Evolutionary conservation across 2,113 vertebrate species (phyloP), one percentile per base, ranked within the genome.

Genomic region (Brienomyrus longianalis): DNA sequence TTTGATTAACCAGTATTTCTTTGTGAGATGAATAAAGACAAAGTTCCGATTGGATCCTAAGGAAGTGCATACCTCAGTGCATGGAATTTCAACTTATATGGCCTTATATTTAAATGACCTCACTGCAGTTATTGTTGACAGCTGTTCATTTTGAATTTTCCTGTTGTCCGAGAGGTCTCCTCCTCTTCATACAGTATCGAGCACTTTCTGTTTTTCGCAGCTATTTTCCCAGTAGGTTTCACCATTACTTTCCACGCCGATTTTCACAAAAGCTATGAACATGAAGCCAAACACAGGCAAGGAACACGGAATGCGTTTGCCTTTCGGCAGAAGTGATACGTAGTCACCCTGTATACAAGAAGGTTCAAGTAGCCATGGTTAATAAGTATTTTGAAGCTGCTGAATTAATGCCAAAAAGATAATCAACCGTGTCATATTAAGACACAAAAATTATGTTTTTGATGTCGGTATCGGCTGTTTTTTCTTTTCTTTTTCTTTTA

Each of bases 31-130:
- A 86, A 80, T 77, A 80, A 39, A 92, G 92, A 89, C 91, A 23
- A 56, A 83, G 47, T 70, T 70, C 62, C 62, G 62, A 88, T 87
- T 56, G 45, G 90, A 90, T 91, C 89, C 92, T 88, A 89, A 90
- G 91, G 93, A 92, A 93, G 92, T 93, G 93, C 94, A 96, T 97
- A 98, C 96, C 96, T 98, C 97, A 96, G 93, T 97, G 97, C 97
- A 97, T 98, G 97, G 96, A 94, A 93, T 96, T 94, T 95, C 91
- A 95, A 94, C 94, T 94, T 93, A 94, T 93, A 96, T 95, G 95
- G 96, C 96, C 96, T 96, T 96, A 96, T 95, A 95, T 95, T 91
- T 93, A 93, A 95, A 94, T 95, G 95, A 96, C 96, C 95, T 96
- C 95, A 95, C 93, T 56, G 93, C 92, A 91, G 91, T 95, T 93